These are phyloP conservation scores for Lichenostomus cassidix DNA, from an alignment of 2,113 vertebrate genomes.

Conservation along the genomic window DNA sequence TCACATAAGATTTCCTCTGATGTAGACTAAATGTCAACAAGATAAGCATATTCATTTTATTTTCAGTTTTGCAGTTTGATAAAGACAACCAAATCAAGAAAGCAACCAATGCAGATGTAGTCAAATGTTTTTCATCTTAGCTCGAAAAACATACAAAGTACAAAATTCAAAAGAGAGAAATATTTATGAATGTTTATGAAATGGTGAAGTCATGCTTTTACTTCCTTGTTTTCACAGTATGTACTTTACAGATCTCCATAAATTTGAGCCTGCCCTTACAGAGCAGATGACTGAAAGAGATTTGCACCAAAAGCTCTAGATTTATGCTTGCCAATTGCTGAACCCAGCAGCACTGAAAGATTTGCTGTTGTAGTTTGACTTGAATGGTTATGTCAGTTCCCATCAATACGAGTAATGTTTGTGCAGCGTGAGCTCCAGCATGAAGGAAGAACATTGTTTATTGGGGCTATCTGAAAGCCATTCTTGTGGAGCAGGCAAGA, in stretches of 20 bases:
- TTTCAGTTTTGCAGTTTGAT: neutral
- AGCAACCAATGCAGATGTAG: neutral
- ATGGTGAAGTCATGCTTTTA: neutral
- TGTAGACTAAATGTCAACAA: neutral
- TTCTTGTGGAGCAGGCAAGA: neutral
- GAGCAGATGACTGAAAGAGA: neutral
- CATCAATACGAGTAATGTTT: neutral
- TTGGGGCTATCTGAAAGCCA: neutral
- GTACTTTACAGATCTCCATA: neutral
- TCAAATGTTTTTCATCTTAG: neutral
- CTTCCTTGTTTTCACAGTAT: neutral
- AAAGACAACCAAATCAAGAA: neutral
- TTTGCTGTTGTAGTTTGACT: constrained; percentile 2
- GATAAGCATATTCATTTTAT: neutral
- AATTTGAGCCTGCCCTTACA: neutral
- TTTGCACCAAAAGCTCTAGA: constrained; percentile 14
- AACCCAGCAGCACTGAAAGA: constrained; percentile 1
- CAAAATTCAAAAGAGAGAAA: neutral
- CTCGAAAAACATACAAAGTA: neutral
- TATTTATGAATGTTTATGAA: neutral
- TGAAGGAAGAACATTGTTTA: neutral
- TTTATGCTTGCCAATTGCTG: neutral
- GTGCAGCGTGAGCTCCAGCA: neutral
- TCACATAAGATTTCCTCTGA: neutral
- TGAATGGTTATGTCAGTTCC: constrained; percentile 11